Evolutionary conservation across 2,888 invertebrate species (phyloP).

Genomic region (Carterocephalus palaemon): DNA sequence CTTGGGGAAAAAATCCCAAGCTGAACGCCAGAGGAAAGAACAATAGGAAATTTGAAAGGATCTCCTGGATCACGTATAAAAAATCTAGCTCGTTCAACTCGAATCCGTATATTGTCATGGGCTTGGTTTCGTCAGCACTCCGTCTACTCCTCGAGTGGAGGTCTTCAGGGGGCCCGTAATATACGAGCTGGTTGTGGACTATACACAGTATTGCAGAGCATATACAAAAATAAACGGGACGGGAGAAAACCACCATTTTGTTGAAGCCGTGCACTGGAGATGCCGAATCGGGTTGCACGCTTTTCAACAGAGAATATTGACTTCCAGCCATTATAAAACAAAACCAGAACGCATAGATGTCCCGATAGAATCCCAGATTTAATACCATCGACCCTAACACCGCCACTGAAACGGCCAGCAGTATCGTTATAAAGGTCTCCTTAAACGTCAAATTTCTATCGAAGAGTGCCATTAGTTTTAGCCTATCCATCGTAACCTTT

Average conservation of each 20-base stretch:
- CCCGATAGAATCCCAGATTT: slow-evolving; percentile 91
- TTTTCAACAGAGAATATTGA: slow-evolving; percentile 97
- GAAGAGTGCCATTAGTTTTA: slow-evolving; percentile 93
- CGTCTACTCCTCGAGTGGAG: slow-evolving; percentile 48
- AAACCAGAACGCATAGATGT: slow-evolving; percentile 95
- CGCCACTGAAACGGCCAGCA: slow-evolving; percentile 91
- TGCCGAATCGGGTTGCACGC: slow-evolving; percentile 99
- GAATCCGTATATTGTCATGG: slow-evolving; percentile 69
- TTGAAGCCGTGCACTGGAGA: slow-evolving; percentile 99
- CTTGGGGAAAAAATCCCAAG: slow-evolving; percentile 96
- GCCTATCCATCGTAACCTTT: slow-evolving; percentile 94
- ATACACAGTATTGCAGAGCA: slow-evolving; percentile 80
- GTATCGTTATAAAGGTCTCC: slow-evolving; percentile 89
- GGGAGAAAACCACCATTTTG: slow-evolving; percentile 94
- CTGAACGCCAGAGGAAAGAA: slow-evolving; percentile 97
- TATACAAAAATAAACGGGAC: slow-evolving; percentile 95
- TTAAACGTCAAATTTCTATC: slow-evolving; percentile 92
- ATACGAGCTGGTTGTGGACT: slow-evolving; percentile 62
- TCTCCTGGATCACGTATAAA: slow-evolving; percentile 83
- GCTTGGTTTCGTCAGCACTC: slow-evolving; percentile 48
- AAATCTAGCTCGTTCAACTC: slow-evolving; percentile 76
- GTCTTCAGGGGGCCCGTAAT: slow-evolving; percentile 43
- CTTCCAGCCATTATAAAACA: slow-evolving; percentile 99
- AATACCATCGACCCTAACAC: slow-evolving; percentile 90
- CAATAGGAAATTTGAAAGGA: slow-evolving; percentile 88